A percentile compares a stretch with the other conserved stretches of the same genome.
Conservation (phyloP, 2,888 invertebrate genomes). For the Agrenia bidenticulata region DNA sequence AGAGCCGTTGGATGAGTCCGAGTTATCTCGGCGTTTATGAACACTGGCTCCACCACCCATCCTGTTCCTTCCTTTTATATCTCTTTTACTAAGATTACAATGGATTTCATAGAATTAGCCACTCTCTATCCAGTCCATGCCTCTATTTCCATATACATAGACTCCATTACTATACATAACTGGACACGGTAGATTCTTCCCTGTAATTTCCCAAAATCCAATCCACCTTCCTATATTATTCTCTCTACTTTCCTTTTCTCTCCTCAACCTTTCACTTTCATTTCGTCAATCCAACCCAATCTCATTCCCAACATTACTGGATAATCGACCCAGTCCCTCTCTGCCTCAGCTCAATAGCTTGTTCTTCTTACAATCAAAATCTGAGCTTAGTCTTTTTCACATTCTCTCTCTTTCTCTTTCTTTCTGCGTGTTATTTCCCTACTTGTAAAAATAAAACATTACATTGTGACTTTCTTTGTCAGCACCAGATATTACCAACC, state of each 20-base stretch:
- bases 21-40: conserved; percentile 48
- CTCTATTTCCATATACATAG: not conserved
- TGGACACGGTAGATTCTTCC: no score
- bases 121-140: not conserved
- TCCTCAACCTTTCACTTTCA: conserved; percentile 8
- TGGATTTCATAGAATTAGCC: conserved; percentile 11
- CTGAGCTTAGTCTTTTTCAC: no score
- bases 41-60: conserved; percentile 53
- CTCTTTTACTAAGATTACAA: conserved; percentile 14
- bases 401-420: no score
- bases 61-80: conserved; percentile 29
- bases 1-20: conserved; percentile 44
- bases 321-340: conserved; percentile 14
- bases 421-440: no score
- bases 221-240: not conserved
- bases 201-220: conserved; percentile 1
- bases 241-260: conserved; percentile 2
- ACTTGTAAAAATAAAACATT: no score
- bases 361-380: no score
- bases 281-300: conserved; percentile 9
- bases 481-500: not conserved
- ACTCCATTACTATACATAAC: no score
- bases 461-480: not conserved
- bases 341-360: no score
- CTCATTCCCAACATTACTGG: conserved; percentile 9